A percentile compares a stretch with the other conserved stretches of the same genome.
Evolutionary conservation across 2,797 vertebrate genomes (phyloP).

Genomic region (Epinephelus coioides): DNA sequence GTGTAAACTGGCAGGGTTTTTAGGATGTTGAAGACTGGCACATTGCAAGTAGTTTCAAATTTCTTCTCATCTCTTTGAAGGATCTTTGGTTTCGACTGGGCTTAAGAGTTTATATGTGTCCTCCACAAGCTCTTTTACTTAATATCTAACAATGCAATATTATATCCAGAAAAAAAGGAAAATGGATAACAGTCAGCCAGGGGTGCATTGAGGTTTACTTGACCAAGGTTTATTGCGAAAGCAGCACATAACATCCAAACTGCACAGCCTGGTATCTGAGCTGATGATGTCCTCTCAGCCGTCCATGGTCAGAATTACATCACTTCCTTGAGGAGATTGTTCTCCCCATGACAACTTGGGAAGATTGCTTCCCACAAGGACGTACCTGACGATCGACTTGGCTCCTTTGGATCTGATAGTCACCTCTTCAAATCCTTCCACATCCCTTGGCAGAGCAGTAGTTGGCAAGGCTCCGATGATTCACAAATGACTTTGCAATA

Average conservation of each 20-base stretch:
- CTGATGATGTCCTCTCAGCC: background rate
- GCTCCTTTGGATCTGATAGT: conserved; percentile 27
- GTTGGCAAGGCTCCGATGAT: conserved; percentile 49
- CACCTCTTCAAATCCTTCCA: conserved; percentile 56
- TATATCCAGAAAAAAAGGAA: background rate
- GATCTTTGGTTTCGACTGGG: too few species aligned
- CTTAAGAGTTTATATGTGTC: background rate
- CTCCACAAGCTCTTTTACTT: background rate
- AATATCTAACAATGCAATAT: background rate
- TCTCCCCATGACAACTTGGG: conserved; percentile 19
- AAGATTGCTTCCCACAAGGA: conserved; percentile 45
- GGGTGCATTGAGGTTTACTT: background rate
- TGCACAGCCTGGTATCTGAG: background rate
- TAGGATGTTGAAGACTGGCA: too few species aligned
- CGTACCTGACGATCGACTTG: conserved; percentile 13
- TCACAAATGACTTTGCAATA: conserved; percentile 67
- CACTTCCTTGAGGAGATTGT: conserved; percentile 7
- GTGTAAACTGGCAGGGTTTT: too few species aligned
- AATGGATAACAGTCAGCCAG: background rate
- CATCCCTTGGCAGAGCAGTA: conserved; percentile 48
- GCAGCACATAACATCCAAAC: background rate
- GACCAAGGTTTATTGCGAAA: conserved; percentile 1
- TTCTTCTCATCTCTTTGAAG: too few species aligned
- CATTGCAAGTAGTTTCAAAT: too few species aligned
- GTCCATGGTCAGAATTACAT: background rate